A percentile compares a stretch with the other conserved stretches of the same genome.
These are phyloP conservation scores for Drosophila infuscata DNA, from an alignment of 2,888 invertebrate genomes.

Conservation along the genomic window DNA sequence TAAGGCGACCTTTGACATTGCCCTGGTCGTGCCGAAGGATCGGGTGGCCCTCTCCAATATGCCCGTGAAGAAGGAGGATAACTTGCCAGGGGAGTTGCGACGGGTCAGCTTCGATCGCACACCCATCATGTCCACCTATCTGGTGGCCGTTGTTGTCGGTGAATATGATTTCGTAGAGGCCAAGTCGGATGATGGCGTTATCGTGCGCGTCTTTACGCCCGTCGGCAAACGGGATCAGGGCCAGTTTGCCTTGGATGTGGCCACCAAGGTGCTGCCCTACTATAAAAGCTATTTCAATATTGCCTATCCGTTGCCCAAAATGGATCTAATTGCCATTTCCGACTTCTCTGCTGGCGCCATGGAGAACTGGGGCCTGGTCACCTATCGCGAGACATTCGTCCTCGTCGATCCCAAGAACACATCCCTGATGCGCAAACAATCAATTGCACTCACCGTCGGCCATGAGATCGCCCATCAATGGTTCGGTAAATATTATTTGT, in stretches of 20 bases:
- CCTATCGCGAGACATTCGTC: slow-evolving; percentile 96
- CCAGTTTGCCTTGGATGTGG: slow-evolving; percentile 95
- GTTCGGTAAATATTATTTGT: slow-evolving; percentile 89
- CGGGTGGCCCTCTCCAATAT: slow-evolving; percentile 97
- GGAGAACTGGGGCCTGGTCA: slow-evolving; percentile 99
- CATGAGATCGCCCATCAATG: slow-evolving; percentile 99
- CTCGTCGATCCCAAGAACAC: slow-evolving; percentile 96
- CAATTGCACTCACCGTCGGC: slow-evolving; percentile 94
- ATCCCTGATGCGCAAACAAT: slow-evolving; percentile 92
- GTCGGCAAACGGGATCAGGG: slow-evolving; percentile 97
- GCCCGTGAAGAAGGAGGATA: slow-evolving; percentile 87
- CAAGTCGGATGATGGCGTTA: slow-evolving; percentile 92
- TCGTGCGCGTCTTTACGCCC: slow-evolving; percentile 94
- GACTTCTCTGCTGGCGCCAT: slow-evolving; percentile 98
- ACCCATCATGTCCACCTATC: slow-evolving; percentile 97
- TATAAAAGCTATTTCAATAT: slow-evolving; percentile 98
- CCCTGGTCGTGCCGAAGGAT: slow-evolving; percentile 92
- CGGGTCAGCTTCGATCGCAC: slow-evolving; percentile 91
- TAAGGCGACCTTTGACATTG: slow-evolving; percentile 97
- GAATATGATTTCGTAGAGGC: slow-evolving; percentile 97
- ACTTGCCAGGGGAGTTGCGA: slow-evolving; percentile 85
- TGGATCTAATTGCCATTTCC: slow-evolving; percentile 97
- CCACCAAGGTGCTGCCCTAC: slow-evolving; percentile 95
- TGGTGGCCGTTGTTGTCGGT: slow-evolving; percentile 97
- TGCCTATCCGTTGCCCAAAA: slow-evolving; percentile 97